Evolutionary conservation across 2,797 vertebrate species (phyloP).

Genomic region (Synanceia verrucosa): DNA sequence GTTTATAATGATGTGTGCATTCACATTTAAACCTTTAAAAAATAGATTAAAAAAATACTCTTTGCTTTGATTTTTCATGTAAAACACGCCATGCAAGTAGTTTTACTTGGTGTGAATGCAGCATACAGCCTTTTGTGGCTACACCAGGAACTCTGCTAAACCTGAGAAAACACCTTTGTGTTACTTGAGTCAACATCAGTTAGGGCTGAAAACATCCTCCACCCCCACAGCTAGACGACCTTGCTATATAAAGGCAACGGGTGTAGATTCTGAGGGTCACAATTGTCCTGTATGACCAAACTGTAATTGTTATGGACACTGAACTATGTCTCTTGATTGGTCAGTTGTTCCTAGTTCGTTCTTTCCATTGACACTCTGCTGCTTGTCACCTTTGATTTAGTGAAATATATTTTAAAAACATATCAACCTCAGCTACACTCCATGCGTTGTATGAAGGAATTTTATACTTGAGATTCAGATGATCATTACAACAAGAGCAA

Average conservation of each 20-base stretch:
- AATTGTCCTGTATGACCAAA: background rate
- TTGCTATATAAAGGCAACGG: background rate
- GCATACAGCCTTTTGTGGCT: background rate
- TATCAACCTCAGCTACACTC: slow-evolving; percentile 6
- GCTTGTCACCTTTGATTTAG: slow-evolving; percentile 37
- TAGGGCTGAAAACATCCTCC: background rate
- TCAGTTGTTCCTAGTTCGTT: background rate
- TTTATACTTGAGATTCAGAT: slow-evolving; percentile 34
- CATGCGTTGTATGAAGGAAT: slow-evolving; percentile 6
- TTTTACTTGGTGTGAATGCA: no score
- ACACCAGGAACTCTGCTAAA: background rate
- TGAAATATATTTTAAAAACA: slow-evolving; percentile 11
- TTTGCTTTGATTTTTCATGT: no score
- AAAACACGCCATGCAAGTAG: no score
- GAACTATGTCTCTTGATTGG: background rate
- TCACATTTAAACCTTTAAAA: no score
- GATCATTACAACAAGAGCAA: slow-evolving; percentile 49
- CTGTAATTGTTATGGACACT: background rate
- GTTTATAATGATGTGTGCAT: background rate
- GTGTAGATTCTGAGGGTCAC: background rate
- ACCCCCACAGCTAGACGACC: background rate
- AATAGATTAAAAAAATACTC: background rate
- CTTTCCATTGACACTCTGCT: slow-evolving; percentile 7
- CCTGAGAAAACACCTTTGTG: background rate
- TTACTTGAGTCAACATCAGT: background rate